phyloP scores from a whole-genome alignment of 2,113 vertebrate species.

The Sisor rabdophorus region DNA sequence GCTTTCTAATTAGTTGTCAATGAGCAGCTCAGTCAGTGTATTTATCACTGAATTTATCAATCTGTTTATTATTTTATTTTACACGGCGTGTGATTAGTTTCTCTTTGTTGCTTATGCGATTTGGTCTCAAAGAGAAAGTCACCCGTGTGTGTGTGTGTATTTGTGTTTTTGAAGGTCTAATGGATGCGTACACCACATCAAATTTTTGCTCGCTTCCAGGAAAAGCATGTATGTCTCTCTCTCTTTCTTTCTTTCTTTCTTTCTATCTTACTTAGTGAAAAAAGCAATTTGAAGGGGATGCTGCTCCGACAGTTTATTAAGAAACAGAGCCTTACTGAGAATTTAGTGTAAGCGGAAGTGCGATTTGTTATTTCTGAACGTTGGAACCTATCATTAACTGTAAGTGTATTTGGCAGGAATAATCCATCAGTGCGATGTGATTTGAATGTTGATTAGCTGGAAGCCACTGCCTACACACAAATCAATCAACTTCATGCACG shows the following conservation, averaged over 20 bases:
- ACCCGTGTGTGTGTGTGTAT: neutral
- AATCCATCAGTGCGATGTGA: constrained; percentile 18
- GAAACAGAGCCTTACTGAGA: neutral
- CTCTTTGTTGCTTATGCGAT: constrained; percentile 5
- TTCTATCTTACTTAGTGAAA: neutral
- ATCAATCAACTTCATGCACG: constrained; percentile 23
- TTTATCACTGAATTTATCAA: constrained; percentile 44
- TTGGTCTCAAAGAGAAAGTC: constrained; percentile 1
- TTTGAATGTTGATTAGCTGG: constrained; percentile 20
- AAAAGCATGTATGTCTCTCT: neutral
- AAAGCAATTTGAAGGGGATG: neutral
- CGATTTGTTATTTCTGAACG: constrained; percentile 6
- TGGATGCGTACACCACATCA: neutral
- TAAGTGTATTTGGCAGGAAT: constrained; percentile 42
- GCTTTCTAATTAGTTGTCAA: constrained; percentile 72
- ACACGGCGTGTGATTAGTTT: constrained; percentile 9
- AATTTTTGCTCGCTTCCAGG: constrained; percentile 12
- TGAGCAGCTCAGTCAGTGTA: constrained; percentile 69
- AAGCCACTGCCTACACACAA: constrained; percentile 20
- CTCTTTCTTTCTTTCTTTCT: neutral
- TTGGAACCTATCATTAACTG: constrained; percentile 30
- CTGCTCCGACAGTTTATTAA: constrained; percentile 27
- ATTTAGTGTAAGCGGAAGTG: constrained; percentile 8
- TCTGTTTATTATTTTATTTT: constrained; percentile 17
- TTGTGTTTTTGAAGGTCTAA: constrained; percentile 9